Conservation (phyloP, 2,113 vertebrate species). For the Motacilla alba region DNA sequence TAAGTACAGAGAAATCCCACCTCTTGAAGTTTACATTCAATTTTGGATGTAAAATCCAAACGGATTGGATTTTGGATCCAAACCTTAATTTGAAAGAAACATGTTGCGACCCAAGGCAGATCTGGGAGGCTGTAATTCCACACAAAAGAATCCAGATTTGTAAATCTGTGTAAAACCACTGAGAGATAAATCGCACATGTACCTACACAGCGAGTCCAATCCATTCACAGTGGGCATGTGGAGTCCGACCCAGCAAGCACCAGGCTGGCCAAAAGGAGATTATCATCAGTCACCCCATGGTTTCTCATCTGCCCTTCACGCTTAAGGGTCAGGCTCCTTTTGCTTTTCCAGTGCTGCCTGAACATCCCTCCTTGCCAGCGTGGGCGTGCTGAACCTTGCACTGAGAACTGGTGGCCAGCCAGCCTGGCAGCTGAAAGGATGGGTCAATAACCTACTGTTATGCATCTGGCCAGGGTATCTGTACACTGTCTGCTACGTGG, state of each 20-base stretch:
- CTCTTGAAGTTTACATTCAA: background rate
- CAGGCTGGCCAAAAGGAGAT: background rate
- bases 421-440: background rate
- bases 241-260: background rate
- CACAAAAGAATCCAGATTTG: background rate
- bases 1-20: background rate
- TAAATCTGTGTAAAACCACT: background rate
- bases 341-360: background rate
- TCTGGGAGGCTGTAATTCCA: background rate
- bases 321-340: background rate
- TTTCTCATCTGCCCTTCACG: background rate
- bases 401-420: background rate
- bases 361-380: background rate
- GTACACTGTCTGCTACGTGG: background rate
- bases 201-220: background rate
- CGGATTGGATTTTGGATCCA: background rate
- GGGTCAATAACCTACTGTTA: background rate
- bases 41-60: background rate
- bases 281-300: background rate
- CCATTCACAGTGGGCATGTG: constrained; percentile 8
- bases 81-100: background rate
- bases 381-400: background rate
- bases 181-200: background rate
- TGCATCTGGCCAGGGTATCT: background rate
- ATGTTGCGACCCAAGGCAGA: background rate